These are phyloP conservation scores for Choreutis nemorana DNA, from an alignment of 2,888 invertebrate species.

Conservation along the genomic window DNA sequence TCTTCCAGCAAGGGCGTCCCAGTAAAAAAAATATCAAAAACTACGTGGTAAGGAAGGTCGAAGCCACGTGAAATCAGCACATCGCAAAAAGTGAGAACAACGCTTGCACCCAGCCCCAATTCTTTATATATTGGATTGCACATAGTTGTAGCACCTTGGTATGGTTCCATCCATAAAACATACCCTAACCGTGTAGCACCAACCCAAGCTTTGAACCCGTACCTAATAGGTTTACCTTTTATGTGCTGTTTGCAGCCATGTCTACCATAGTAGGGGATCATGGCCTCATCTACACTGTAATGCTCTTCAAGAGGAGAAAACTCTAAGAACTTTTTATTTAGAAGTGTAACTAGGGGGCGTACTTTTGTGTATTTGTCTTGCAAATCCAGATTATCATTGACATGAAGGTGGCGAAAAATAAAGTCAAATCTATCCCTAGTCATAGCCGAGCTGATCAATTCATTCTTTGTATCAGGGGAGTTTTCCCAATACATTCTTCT, in stretches of 20 bases:
- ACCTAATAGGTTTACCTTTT: constrained; percentile 19
- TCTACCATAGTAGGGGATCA: constrained; percentile 28
- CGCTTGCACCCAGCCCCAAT: constrained; percentile 13
- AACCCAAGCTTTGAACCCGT: constrained; percentile 16
- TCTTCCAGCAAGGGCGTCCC: not conserved
- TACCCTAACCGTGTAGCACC: constrained; percentile 16
- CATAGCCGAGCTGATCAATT: constrained; percentile 14
- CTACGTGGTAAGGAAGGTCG: not conserved
- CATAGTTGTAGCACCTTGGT: constrained; percentile 15
- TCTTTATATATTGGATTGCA: constrained; percentile 14
- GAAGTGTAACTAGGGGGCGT: constrained; percentile 13
- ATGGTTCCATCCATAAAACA: constrained; percentile 13
- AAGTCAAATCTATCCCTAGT: constrained; percentile 16
- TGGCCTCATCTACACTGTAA: constrained; percentile 23
- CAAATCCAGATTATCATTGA: constrained; percentile 15
- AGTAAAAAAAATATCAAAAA: not conserved
- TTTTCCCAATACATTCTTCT: constrained; percentile 18
- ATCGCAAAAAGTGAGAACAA: constrained; percentile 13
- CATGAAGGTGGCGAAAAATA: constrained; percentile 18
- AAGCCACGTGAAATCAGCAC: constrained; percentile 13
- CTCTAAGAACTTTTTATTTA: constrained; percentile 15
- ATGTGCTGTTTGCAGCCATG: constrained; percentile 24
- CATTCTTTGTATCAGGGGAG: constrained; percentile 17
- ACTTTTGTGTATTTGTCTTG: constrained; percentile 18
- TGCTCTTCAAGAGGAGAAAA: constrained; percentile 17